Conservation (phyloP, 2,113 vertebrate species). For the Chelonoidis abingdonii region DNA sequence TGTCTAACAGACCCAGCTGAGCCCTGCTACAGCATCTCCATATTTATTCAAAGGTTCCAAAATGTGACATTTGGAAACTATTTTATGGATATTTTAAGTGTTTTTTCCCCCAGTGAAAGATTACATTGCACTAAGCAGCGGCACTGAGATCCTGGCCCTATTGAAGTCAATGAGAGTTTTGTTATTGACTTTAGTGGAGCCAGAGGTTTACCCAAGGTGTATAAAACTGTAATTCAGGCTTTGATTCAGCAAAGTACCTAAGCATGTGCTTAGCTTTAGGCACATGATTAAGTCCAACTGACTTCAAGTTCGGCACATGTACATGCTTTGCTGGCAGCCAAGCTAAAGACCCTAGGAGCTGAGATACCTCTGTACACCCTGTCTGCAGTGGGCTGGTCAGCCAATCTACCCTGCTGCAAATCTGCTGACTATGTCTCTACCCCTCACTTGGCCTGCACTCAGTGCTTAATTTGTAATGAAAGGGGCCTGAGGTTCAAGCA, state of each 20-base stretch:
- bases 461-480: too few relatives aligned
- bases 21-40: not conserved
- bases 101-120: not conserved
- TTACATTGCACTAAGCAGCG: not conserved
- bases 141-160: not conserved
- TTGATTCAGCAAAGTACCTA: not conserved
- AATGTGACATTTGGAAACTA: not conserved
- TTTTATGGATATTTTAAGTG: not conserved
- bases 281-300: not conserved
- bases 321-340: not conserved
- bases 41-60: rapidly evolving
- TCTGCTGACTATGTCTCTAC: not conserved
- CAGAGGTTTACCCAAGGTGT: not conserved
- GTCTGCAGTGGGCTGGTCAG: not conserved
- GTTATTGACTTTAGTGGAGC: not conserved
- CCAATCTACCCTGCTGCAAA: not conserved
- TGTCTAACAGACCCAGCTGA: rapidly evolving
- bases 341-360: not conserved
- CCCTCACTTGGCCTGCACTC: not conserved
- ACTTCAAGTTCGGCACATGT: not conserved
- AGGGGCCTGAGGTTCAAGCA: too few relatives aligned
- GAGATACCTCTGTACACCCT: not conserved
- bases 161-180: not conserved
- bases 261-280: not conserved
- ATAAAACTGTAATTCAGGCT: not conserved